Evolutionary conservation across 2,797 vertebrate species (phyloP).

Genomic region (Acestrorhynchus altus): DNA sequence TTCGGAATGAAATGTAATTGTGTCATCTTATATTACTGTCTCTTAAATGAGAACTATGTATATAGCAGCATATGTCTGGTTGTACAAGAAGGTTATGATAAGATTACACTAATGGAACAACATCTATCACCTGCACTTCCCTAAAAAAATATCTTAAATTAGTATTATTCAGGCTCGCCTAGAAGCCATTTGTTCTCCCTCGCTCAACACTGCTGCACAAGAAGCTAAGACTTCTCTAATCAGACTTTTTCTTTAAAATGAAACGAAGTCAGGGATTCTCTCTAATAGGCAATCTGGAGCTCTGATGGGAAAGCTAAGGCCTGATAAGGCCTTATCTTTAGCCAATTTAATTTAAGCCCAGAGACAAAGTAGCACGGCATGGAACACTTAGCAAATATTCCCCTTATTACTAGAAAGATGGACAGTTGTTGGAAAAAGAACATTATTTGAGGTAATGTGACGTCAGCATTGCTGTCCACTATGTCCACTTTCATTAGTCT

Average conservation of each 20-base stretch:
- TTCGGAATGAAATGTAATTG: neutral
- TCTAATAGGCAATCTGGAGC: slow-evolving; percentile 22
- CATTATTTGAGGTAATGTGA: neutral
- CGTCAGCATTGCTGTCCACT: too few relatives aligned
- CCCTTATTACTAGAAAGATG: slow-evolving; percentile 13
- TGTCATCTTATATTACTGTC: slow-evolving; percentile 12
- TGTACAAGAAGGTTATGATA: neutral
- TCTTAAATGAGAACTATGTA: neutral
- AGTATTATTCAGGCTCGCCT: slow-evolving; percentile 1
- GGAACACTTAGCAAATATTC: slow-evolving; percentile 6
- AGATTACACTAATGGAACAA: neutral
- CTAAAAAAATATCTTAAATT: neutral
- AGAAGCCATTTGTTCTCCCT: neutral
- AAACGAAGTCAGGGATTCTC: slow-evolving; percentile 9
- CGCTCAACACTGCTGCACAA: neutral
- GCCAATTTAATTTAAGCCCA: slow-evolving; percentile 24
- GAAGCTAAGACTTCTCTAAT: neutral
- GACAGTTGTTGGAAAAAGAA: neutral
- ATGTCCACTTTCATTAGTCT: too few relatives aligned
- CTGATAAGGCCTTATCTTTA: slow-evolving; percentile 24
- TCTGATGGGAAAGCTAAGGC: slow-evolving; percentile 2
- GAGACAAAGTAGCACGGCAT: slow-evolving; percentile 10
- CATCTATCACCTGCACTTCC: neutral
- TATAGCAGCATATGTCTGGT: neutral
- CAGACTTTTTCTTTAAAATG: slow-evolving; percentile 12